Conservation (phyloP, 2,113 vertebrate species). For the Amia ocellicauda region DNA sequence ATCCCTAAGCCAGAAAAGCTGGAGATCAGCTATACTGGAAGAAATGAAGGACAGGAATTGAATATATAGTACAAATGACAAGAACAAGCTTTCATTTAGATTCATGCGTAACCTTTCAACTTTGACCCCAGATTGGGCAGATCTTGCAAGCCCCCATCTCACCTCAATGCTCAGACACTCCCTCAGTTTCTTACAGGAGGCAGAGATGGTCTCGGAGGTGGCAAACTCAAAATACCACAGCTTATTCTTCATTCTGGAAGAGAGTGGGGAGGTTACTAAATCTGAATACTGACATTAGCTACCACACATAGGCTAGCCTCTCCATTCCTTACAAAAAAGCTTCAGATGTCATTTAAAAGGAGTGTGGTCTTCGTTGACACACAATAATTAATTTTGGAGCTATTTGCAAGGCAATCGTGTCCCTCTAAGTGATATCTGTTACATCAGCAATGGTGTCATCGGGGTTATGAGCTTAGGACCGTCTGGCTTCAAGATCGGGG, state of each 20-base stretch:
- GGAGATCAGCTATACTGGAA: no score
- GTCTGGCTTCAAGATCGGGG: no score
- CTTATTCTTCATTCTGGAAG: constrained; percentile 87
- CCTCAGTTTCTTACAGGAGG: constrained; percentile 83
- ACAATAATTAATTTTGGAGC: neutral
- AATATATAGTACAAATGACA: no score
- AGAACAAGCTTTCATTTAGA: no score
- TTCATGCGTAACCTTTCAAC: no score
- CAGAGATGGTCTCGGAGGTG: constrained; percentile 85
- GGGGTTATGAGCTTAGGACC: no score
- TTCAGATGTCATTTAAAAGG: neutral
- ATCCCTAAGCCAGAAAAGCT: no score
- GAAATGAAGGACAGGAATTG: no score
- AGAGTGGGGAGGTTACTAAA: neutral
- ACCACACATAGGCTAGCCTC: no score
- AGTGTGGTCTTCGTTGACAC: neutral
- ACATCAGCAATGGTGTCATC: no score
- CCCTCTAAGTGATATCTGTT: no score
- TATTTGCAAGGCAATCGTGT: neutral
- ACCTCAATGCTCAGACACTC: constrained; percentile 79
- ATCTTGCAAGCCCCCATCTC: neutral
- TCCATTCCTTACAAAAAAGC: neutral
- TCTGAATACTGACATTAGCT: no score
- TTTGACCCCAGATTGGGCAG: neutral
- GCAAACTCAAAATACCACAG: constrained; percentile 92